Base-by-base conservation (phyloP, 2,797 vertebrate genomes). In the Fundulus diaphanus region DNA sequence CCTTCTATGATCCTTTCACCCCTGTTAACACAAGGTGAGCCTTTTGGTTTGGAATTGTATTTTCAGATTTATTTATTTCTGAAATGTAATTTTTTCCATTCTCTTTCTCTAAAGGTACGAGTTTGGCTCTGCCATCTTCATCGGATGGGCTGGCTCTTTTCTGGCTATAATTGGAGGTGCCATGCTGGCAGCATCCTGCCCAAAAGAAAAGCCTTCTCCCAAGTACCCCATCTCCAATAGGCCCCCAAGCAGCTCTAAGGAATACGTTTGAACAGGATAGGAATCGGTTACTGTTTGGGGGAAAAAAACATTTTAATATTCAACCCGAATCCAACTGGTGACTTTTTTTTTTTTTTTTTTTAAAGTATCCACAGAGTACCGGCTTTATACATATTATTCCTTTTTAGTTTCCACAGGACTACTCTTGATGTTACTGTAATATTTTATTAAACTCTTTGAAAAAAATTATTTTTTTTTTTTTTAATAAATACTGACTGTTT, bases 21-120 rank as follows among this genome's bases (percentile, higher is more conserved):
- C 95, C 97, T 0, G 90, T 95, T 80, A 98, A 98, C 76, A 82
- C 89, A 16, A 98, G 96, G 97, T 98, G 93, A 92, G 96, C 95
- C 51, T 35, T 67, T 48, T 40, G 24, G 37, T 65, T 16, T 16
- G 12, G 16, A 3, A 20, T 2, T 68, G 27, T 22, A 49, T 70
- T 48, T 0, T n/a, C 0, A 59, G 5, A 7, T 35, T 24, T 37
- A 0, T 1, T 4, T 51, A 57, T 48, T 48, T 46, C 13, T 46
- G 40, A 8, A 12, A 44, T 22, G 11, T 1, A 15, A 68, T 66
- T 7, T 81, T 81, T 68, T 69, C 0, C 40, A 6, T 61, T 3
- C 22, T n/a, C 49, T 40, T 1, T 86, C 52, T 40, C 31, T 77
- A 0, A 72, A 98, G 97, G 92, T 98, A 96, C 0, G 97, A 98